phyloP scores from a whole-genome alignment of 2,888 invertebrate species.

The Andrena dorsata region DNA sequence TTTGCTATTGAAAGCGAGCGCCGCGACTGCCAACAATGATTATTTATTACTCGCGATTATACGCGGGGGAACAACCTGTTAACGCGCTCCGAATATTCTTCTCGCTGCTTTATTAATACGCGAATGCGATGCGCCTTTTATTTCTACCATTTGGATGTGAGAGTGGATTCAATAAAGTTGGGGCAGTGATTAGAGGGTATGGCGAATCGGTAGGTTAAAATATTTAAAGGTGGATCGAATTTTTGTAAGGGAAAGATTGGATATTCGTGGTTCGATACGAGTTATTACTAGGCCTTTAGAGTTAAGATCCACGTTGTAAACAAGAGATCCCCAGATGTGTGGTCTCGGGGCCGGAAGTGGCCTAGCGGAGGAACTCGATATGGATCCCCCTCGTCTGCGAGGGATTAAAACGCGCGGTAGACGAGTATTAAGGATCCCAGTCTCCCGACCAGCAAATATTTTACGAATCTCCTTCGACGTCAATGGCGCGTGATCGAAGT shows the following conservation, averaged over 20 bases:
- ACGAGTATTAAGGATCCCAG: conserved; percentile 25
- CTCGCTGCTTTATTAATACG: not conserved
- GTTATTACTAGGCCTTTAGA: conserved; percentile 31
- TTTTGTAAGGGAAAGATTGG: not conserved
- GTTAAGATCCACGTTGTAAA: conserved; percentile 52
- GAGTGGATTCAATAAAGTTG: too few relatives aligned
- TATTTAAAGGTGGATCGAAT: not conserved
- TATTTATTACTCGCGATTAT: conserved; percentile 39
- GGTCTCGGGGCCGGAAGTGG: conserved; percentile 60
- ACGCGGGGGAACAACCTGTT: conserved; percentile 31
- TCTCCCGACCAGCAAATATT: not conserved
- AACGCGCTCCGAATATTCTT: conserved; percentile 7
- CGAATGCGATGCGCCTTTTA: too few relatives aligned
- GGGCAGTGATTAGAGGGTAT: too few relatives aligned
- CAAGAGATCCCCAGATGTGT: conserved; percentile 57
- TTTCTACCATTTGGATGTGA: too few relatives aligned
- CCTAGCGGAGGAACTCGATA: conserved; percentile 59
- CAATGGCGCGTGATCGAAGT: not conserved
- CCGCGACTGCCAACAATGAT: conserved; percentile 25
- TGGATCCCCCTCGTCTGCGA: conserved; percentile 40
- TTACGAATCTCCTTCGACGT: not conserved
- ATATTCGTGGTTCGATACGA: conserved; percentile 12
- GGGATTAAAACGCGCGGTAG: conserved; percentile 45
- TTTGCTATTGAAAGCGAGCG: conserved; percentile 35
- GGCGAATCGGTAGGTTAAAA: not conserved